phyloP scores from a whole-genome alignment of 53 echinoderm and acorn worm species.

The Hippasteria phrygiana region DNA sequence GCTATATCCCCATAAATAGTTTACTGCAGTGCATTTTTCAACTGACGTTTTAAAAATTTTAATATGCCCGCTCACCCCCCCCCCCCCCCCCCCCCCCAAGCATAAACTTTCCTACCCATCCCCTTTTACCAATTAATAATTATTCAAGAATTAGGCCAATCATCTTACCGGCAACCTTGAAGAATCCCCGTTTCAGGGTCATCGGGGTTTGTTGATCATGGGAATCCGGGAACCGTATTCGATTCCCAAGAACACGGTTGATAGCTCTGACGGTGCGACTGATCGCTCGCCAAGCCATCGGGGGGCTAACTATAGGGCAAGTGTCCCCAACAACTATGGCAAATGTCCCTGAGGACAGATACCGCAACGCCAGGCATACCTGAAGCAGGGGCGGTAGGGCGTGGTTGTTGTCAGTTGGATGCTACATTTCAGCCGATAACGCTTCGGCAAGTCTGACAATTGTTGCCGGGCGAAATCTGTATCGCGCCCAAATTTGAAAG shows the following conservation, averaged over 20 bases:
- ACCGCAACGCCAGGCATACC: background rate
- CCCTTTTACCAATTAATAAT: too few species aligned
- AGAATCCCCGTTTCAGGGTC: slow-evolving; percentile 9
- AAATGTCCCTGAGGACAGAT: background rate
- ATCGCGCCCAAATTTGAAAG: background rate
- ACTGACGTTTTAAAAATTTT: too few species aligned
- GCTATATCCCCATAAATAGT: too few species aligned
- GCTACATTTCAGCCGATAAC: background rate
- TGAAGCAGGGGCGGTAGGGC: slow-evolving; percentile 4
- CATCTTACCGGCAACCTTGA: slow-evolving; percentile 34
- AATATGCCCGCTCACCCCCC: too few species aligned
- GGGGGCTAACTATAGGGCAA: slow-evolving; percentile 37
- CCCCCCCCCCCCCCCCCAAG: too few species aligned
- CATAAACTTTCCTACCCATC: too few species aligned
- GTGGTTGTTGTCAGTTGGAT: background rate
- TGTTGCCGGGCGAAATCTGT: slow-evolving; percentile 6
- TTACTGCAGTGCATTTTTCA: too few species aligned
- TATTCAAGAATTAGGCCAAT: too few species aligned
- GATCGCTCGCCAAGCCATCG: slow-evolving; percentile 19
- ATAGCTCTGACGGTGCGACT: slow-evolving; percentile 15
- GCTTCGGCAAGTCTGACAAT: background rate
- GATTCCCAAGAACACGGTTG: slow-evolving; percentile 16
- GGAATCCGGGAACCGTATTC: slow-evolving; percentile 24
- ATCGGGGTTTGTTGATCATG: background rate
- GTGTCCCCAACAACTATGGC: slow-evolving; percentile 22